These are phyloP conservation scores for Phaenicophaeus curvirostris DNA, from an alignment of 2,797 vertebrate species.

Conservation along the genomic window DNA sequence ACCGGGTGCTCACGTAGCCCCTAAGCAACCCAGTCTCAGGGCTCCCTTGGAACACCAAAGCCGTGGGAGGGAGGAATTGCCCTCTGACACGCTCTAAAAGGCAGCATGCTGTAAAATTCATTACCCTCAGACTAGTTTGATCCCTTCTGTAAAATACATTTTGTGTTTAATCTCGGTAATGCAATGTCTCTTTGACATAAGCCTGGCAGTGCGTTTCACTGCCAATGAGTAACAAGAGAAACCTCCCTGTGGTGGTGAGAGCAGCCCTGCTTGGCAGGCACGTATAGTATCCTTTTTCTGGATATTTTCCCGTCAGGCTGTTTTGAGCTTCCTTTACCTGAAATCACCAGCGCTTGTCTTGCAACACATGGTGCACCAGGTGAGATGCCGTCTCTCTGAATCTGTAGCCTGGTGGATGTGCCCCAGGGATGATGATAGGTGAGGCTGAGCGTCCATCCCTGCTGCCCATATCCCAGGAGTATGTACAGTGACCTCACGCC, in stretches of 20 bases:
- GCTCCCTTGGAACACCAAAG: not conserved
- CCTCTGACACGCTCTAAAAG: not conserved
- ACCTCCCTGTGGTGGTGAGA: accelerated
- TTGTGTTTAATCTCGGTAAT: not conserved
- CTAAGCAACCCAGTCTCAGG: accelerated
- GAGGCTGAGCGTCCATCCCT: not conserved
- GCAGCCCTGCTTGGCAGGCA: not conserved
- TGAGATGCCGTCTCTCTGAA: not conserved
- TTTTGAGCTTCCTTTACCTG: not conserved
- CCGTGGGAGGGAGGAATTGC: not conserved
- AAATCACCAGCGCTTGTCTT: not conserved
- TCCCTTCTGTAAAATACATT: not conserved
- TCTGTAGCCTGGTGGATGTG: not conserved
- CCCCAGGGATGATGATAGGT: accelerated
- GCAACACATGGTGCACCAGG: accelerated
- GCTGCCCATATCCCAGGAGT: accelerated
- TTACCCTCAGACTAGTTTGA: not conserved
- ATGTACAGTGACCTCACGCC: accelerated
- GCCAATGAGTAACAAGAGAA: not conserved
- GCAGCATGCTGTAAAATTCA: not conserved
- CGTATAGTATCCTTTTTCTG: not conserved
- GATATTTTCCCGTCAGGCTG: not conserved
- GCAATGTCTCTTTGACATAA: accelerated
- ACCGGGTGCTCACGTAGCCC: not conserved
- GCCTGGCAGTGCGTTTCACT: not conserved